Evolutionary conservation across 2,113 vertebrate genomes (phyloP).

Genomic region (Antigone vipio): DNA sequence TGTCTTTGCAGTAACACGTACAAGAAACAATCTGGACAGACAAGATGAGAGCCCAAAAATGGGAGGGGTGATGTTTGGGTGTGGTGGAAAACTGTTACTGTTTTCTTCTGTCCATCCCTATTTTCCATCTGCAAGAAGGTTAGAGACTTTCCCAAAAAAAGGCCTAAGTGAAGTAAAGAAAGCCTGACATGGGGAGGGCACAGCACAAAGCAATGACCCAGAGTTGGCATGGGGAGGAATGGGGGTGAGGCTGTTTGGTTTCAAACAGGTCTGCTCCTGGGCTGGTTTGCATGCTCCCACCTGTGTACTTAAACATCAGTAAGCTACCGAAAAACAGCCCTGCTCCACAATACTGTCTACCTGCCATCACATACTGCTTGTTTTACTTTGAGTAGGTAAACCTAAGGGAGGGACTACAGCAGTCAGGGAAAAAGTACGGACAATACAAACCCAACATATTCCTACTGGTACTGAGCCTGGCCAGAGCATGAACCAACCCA

Average conservation of each 20-base stretch:
- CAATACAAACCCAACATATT: background rate
- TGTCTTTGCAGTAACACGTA: background rate
- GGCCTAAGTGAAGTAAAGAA: background rate
- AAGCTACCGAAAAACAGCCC: background rate
- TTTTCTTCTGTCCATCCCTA: background rate
- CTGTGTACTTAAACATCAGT: background rate
- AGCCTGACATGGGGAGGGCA: background rate
- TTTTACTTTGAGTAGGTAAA: background rate
- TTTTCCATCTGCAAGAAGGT: background rate
- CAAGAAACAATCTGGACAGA: background rate
- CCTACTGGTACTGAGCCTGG: background rate
- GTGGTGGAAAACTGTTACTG: rapidly evolving
- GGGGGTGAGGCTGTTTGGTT: background rate
- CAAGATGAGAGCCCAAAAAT: background rate
- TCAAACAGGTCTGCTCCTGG: background rate
- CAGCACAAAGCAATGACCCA: background rate
- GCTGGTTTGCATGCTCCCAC: background rate
- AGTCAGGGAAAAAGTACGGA: background rate
- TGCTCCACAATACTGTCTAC: background rate
- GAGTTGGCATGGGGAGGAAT: background rate
- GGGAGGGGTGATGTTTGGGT: too few relatives aligned
- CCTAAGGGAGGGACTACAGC: background rate
- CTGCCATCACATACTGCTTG: background rate
- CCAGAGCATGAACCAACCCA: background rate
- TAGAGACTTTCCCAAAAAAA: background rate